A percentile compares a stretch with the other conserved stretches of the same genome.
These are phyloP conservation scores for Sternotherus odoratus DNA, from an alignment of 2,797 vertebrate species.

Conservation along the genomic window DNA sequence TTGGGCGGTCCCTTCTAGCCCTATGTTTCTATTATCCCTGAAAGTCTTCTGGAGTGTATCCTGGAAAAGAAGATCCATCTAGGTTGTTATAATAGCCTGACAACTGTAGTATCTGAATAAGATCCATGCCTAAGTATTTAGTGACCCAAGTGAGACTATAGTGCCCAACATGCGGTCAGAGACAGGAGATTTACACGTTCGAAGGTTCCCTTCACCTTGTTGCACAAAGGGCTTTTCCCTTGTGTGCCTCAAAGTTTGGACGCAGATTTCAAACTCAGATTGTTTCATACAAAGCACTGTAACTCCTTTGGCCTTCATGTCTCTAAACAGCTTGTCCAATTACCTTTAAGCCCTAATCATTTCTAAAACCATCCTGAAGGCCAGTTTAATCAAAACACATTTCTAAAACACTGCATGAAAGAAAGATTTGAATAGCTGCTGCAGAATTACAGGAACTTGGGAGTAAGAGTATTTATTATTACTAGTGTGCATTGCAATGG, in stretches of 20 bases:
- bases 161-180: not conserved
- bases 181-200: not conserved
- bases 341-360: not conserved
- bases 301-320: not conserved
- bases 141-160: not conserved
- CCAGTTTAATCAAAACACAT: constrained; percentile 26
- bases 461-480: not conserved
- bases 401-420: not conserved
- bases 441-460: not conserved
- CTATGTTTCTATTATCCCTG: not conserved
- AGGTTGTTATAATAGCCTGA: not conserved
- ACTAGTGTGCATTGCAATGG: not conserved
- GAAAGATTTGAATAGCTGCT: not conserved
- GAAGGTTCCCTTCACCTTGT: not conserved
- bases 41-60: not conserved
- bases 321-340: not conserved
- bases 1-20: not conserved
- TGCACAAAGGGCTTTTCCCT: not conserved
- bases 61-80: not conserved
- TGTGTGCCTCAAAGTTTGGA: not conserved
- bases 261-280: not conserved
- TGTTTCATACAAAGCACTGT: not conserved
- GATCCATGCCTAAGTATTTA: not conserved
- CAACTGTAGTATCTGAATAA: not conserved
- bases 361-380: not conserved